phyloP scores from a whole-genome alignment of 2,797 vertebrate species.

The Hemitrygon akajei region DNA sequence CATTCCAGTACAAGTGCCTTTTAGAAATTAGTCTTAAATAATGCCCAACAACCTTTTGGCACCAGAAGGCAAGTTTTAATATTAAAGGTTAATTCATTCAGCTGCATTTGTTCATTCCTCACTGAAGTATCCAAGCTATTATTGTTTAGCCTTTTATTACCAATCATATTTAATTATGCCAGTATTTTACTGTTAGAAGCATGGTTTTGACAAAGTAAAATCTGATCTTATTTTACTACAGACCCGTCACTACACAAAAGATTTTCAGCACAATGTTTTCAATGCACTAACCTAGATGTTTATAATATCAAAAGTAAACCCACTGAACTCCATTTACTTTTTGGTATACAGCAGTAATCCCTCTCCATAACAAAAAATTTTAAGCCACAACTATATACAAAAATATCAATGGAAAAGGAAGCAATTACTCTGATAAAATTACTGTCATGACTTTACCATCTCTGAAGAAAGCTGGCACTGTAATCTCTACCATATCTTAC shows the following conservation, averaged over 20 bases:
- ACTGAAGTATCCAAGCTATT: neutral
- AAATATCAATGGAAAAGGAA: neutral
- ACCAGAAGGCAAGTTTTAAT: neutral
- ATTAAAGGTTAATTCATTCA: neutral
- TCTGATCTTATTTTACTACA: neutral
- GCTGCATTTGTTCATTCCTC: neutral
- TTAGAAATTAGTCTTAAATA: neutral
- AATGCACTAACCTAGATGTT: neutral
- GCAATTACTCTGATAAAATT: neutral
- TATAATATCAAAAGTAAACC: neutral
- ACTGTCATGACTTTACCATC: neutral
- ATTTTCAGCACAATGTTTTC: neutral
- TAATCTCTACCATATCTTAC: neutral
- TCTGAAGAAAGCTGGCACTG: neutral
- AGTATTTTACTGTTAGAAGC: neutral
- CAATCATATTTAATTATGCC: neutral
- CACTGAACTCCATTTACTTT: neutral
- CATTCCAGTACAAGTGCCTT: neutral
- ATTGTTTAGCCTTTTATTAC: neutral
- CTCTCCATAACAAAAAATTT: neutral
- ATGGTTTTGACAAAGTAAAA: no score
- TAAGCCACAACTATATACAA: neutral
- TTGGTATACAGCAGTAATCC: neutral
- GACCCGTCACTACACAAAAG: neutral
- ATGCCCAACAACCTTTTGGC: neutral